Evolutionary conservation across 2,113 vertebrate genomes (phyloP).

Genomic region (Pavo muticus): DNA sequence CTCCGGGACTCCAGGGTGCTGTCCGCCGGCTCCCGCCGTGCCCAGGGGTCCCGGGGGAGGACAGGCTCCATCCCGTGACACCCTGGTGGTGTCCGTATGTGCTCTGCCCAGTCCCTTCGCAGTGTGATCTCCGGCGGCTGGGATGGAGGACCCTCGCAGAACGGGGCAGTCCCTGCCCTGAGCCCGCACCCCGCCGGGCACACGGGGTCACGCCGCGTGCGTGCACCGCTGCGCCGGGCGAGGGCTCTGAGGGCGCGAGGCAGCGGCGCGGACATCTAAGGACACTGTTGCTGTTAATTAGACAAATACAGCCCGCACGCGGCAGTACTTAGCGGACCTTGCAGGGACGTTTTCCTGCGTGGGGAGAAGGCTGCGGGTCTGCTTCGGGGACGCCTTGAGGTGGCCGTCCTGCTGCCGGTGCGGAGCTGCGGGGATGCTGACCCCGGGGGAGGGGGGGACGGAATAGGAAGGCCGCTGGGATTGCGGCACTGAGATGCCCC

Average conservation of each 20-base stretch:
- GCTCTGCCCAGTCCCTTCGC: not conserved
- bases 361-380: no score
- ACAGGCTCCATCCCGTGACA: not conserved
- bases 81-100: not conserved
- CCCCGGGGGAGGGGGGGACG: no score
- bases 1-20: not conserved
- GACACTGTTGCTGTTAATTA: not conserved
- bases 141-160: no score
- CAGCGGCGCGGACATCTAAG: accelerated
- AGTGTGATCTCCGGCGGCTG: accelerated
- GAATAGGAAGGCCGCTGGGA: no score
- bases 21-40: not conserved
- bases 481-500: no score
- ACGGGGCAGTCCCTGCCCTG: not conserved
- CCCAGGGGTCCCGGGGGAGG: not conserved
- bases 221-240: accelerated
- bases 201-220: accelerated
- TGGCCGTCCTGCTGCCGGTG: no score
- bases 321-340: not conserved
- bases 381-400: no score
- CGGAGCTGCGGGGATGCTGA: no score
- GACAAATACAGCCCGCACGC: not conserved
- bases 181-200: not conserved
- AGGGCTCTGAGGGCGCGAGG: not conserved
- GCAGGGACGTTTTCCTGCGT: not conserved